Conservation (phyloP, 2,113 vertebrate genomes). For the Platycercus adscitus region DNA sequence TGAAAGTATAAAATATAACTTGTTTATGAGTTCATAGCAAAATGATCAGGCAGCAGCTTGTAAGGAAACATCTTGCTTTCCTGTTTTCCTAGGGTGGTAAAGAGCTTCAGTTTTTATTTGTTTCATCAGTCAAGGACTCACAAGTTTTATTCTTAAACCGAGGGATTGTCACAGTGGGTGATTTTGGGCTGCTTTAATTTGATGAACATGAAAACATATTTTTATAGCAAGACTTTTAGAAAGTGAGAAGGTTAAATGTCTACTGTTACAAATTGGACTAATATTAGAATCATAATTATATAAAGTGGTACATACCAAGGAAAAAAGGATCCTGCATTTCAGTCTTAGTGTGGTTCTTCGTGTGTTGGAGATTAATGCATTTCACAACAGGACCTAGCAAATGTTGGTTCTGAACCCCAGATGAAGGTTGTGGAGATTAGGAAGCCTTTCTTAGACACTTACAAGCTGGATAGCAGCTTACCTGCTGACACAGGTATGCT, state of each 20-base stretch:
- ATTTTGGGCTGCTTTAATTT: background rate
- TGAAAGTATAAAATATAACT: conserved; percentile 28
- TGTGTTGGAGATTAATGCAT: background rate
- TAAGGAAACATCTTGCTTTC: conserved; percentile 16
- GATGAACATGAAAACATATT: background rate
- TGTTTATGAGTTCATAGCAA: conserved; percentile 27
- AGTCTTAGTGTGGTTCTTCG: background rate
- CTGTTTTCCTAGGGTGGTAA: conserved; percentile 14
- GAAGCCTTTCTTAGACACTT: background rate
- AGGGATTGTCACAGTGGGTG: background rate
- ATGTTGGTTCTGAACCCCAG: background rate
- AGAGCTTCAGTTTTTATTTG: conserved; percentile 31
- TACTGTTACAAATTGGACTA: background rate
- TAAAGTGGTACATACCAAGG: background rate
- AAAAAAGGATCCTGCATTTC: background rate
- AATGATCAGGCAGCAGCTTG: conserved; percentile 22
- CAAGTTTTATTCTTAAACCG: background rate
- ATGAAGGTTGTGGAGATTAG: background rate
- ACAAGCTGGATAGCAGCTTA: background rate
- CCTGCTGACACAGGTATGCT: background rate
- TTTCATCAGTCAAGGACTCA: background rate
- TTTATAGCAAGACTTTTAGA: background rate
- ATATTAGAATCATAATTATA: background rate
- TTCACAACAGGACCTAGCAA: background rate
- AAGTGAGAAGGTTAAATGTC: background rate